Evolutionary conservation across 2,113 vertebrate species (phyloP).

Genomic region (Neomonachus schauinslandi): DNA sequence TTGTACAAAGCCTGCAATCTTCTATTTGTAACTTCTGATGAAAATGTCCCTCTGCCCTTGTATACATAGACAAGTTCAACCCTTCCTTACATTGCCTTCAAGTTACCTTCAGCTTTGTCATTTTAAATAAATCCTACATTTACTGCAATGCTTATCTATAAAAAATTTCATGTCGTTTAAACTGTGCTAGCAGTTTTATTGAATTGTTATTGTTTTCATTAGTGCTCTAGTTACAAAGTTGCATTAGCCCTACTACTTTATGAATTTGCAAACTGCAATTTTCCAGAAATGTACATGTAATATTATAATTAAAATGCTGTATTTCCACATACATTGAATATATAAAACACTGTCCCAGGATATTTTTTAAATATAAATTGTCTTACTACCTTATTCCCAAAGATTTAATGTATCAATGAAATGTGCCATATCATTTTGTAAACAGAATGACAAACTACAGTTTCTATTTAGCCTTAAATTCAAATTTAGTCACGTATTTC

Average conservation of each 20-base stretch:
- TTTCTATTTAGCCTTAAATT: conserved; percentile 41
- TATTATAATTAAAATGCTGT: background rate
- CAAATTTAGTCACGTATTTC: background rate
- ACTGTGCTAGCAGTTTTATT: background rate
- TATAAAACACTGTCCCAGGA: background rate
- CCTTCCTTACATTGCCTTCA: background rate
- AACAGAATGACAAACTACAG: background rate
- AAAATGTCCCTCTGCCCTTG: background rate
- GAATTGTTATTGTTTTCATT: background rate
- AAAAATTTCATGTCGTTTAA: background rate
- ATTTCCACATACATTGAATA: background rate
- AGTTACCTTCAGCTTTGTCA: background rate
- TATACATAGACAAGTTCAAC: background rate
- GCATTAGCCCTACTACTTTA: background rate
- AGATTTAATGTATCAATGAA: background rate
- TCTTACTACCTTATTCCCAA: conserved; percentile 20
- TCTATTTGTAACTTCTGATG: background rate
- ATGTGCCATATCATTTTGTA: background rate
- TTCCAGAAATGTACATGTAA: background rate
- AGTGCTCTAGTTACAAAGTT: background rate
- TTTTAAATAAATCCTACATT: background rate
- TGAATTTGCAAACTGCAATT: background rate
- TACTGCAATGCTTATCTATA: background rate
- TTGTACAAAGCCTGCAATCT: background rate
- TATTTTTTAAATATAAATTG: conserved; percentile 7